Conservation (phyloP, 2,797 vertebrate species). For the Scomberomorus guttatus region DNA sequence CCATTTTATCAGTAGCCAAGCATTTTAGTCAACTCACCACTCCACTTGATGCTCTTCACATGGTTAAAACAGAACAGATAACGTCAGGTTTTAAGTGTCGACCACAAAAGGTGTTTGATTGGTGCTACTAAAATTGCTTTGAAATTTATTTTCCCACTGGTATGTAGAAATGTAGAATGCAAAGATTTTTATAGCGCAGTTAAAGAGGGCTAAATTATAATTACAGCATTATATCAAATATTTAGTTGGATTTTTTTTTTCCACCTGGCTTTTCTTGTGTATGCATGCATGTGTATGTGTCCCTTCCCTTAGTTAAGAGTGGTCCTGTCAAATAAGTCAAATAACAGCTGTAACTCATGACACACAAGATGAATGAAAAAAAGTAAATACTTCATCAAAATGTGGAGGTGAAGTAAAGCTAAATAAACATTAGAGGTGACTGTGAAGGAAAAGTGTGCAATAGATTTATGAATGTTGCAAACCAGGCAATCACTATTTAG, state of each 20-base stretch:
- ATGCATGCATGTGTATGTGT: background rate
- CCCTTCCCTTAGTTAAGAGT: background rate
- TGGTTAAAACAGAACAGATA: background rate
- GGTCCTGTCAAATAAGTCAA: background rate
- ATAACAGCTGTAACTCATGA: background rate
- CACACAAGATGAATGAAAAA: background rate
- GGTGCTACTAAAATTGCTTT: background rate
- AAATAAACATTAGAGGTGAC: background rate
- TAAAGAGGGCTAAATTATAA: background rate
- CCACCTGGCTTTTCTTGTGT: background rate
- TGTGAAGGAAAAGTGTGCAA: background rate
- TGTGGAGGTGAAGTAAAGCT: background rate
- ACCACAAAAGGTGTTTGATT: constrained; percentile 4
- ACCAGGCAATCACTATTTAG: no score
- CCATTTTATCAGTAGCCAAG: background rate
- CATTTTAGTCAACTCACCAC: constrained; percentile 17
- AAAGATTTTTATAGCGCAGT: background rate
- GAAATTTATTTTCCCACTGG: background rate
- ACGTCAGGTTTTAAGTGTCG: background rate
- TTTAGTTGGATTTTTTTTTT: background rate
- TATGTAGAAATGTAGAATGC: background rate
- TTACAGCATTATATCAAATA: background rate
- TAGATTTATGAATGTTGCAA: background rate
- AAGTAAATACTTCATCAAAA: no score
- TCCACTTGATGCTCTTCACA: background rate